phyloP scores from a whole-genome alignment of 1,140 invertebrate species.

The Lysiphlebus fabarum region DNA sequence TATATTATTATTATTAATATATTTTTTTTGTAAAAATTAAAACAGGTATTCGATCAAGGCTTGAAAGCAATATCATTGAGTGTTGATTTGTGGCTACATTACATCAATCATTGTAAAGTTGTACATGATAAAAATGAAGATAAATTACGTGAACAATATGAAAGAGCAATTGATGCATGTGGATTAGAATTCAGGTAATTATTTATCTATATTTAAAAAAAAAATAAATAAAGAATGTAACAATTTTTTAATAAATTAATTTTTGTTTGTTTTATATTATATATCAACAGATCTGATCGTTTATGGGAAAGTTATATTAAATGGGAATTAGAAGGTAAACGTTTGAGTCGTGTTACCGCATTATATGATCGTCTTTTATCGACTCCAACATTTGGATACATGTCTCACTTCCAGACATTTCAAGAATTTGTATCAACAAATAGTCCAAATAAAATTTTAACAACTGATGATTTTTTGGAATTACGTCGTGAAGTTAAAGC shows the following conservation, averaged over 20 bases:
- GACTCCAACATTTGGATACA: conserved; percentile 90
- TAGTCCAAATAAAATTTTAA: conserved; percentile 75
- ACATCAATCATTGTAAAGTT: conserved; percentile 83
- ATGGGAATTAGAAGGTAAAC: conserved; percentile 85
- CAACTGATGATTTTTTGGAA: conserved; percentile 76
- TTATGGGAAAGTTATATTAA: conserved; percentile 96
- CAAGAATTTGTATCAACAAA: conserved; percentile 83
- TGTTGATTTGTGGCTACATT: conserved; percentile 97
- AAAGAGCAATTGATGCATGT: conserved; percentile 81
- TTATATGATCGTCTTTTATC: conserved; percentile 84
- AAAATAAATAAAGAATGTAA: too few relatives aligned
- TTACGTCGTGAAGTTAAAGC: conserved; percentile 70
- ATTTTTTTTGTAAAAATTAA: conserved; percentile 36
- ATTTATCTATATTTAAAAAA: not conserved
- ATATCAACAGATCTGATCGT: conserved; percentile 77
- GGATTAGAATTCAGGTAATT: conserved; percentile 85
- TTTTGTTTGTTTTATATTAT: too few relatives aligned
- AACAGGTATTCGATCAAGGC: conserved; percentile 92
- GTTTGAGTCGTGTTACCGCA: conserved; percentile 72
- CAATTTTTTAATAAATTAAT: too few relatives aligned
- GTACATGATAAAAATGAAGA: conserved; percentile 73
- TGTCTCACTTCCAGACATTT: conserved; percentile 90
- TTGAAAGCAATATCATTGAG: conserved; percentile 93
- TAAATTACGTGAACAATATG: conserved; percentile 78
- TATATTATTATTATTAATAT: conserved; percentile 3